These are phyloP conservation scores for Oryzias sinensis DNA, from an alignment of 2,797 vertebrate genomes.

Conservation along the genomic window DNA sequence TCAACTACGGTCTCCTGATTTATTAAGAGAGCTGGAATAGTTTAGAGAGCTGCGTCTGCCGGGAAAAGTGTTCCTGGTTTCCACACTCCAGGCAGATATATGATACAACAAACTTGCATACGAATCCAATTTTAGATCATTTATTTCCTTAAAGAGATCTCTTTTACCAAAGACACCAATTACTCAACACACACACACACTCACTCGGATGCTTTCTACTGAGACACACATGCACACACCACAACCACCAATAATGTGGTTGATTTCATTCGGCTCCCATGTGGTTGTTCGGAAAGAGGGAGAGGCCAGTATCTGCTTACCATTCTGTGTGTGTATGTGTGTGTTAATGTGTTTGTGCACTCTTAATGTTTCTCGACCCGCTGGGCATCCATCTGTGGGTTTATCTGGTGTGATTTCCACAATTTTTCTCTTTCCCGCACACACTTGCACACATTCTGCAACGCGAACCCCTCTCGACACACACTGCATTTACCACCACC, in stretches of 20 bases:
- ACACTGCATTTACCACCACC: slow-evolving; percentile 17
- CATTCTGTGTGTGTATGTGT: slow-evolving; percentile 31
- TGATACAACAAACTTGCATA: slow-evolving; percentile 10
- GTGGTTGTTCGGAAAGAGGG: slow-evolving; percentile 50
- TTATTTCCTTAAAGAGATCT: slow-evolving; percentile 12
- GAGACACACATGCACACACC: slow-evolving; percentile 22
- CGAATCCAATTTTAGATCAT: slow-evolving; percentile 9
- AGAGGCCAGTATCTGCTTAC: slow-evolving; percentile 52
- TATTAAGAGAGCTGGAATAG: slow-evolving; percentile 18
- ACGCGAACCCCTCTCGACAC: slow-evolving; percentile 17
- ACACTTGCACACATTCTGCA: slow-evolving; percentile 9
- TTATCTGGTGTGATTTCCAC: slow-evolving; percentile 70
- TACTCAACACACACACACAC: slow-evolving; percentile 10
- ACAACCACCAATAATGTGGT: slow-evolving; percentile 56
- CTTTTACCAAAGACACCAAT: slow-evolving; percentile 12
- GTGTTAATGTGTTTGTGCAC: slow-evolving; percentile 45
- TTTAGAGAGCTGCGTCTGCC: slow-evolving; percentile 30
- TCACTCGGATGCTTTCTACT: slow-evolving; percentile 6
- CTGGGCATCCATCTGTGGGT: slow-evolving; percentile 73
- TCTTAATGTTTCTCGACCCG: slow-evolving; percentile 69
- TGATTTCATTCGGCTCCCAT: slow-evolving; percentile 59
- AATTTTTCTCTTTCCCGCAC: slow-evolving; percentile 7
- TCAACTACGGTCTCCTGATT: slow-evolving; percentile 40
- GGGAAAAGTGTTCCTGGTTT: slow-evolving; percentile 24
- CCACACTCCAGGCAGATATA: slow-evolving; percentile 2